Conservation (phyloP, 2,888 invertebrate genomes). For the Esperia sulphurella region DNA sequence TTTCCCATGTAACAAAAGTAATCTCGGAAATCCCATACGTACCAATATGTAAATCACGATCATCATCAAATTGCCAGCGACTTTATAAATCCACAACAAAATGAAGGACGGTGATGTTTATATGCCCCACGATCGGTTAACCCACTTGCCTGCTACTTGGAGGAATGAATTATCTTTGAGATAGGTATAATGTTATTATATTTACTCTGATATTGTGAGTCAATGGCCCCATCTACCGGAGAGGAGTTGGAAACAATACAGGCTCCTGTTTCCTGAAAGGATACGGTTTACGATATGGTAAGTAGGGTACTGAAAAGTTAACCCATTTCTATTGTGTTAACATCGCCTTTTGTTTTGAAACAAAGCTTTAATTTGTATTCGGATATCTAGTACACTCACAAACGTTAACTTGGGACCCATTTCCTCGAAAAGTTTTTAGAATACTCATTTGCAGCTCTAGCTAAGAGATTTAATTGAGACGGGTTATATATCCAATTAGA, state of each 20-base stretch:
- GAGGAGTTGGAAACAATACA: too few species aligned
- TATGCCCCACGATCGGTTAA: conserved; percentile 41
- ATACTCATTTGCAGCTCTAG: too few species aligned
- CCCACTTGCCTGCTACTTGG: conserved; percentile 41
- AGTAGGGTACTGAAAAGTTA: too few species aligned
- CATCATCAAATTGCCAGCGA: not conserved
- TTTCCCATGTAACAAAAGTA: conserved; percentile 13
- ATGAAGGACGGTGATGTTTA: conserved; percentile 42
- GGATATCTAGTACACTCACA: too few species aligned
- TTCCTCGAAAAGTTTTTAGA: too few species aligned
- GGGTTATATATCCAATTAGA: too few species aligned
- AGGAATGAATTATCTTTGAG: conserved; percentile 26
- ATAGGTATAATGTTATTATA: not conserved
- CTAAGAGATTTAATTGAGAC: too few species aligned
- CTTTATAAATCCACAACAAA: conserved; percentile 28
- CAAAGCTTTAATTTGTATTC: too few species aligned
- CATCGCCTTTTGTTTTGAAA: conserved; percentile 7
- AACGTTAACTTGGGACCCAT: too few species aligned
- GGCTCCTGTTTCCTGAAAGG: too few species aligned
- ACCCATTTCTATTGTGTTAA: not conserved
- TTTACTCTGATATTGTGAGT: conserved; percentile 17
- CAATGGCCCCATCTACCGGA: conserved; percentile 23
- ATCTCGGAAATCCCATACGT: conserved; percentile 22
- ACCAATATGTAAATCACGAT: not conserved
- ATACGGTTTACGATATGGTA: too few species aligned